Conservation (phyloP, 2,797 vertebrate genomes). For the Bovichtus variegatus region DNA sequence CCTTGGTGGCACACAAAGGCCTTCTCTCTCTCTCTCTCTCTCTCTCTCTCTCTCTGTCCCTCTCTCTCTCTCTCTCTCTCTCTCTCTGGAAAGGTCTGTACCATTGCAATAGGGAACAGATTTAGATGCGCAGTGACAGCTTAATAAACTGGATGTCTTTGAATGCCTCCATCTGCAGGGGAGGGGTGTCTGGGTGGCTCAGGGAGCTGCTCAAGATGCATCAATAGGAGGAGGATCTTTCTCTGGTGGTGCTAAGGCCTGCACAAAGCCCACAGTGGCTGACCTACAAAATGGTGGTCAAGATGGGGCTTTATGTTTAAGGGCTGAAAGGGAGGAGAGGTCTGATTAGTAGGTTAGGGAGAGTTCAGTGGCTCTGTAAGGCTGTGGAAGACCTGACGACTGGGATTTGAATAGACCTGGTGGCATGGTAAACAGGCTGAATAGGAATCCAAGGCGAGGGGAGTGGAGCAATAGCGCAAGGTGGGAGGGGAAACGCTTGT, state of each 20-base stretch:
- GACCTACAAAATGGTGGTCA: slow-evolving; percentile 89
- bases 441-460: slow-evolving; percentile 75
- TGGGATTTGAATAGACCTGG: slow-evolving; percentile 77
- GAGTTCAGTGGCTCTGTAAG: slow-evolving; percentile 81
- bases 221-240: slow-evolving; percentile 84
- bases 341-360: slow-evolving; percentile 86
- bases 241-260: slow-evolving; percentile 71
- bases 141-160: slow-evolving; percentile 92
- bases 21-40: slow-evolving; percentile 54
- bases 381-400: slow-evolving; percentile 78
- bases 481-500: slow-evolving; percentile 83
- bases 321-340: slow-evolving; percentile 85
- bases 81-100: slow-evolving; percentile 81
- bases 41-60: slow-evolving; percentile 47
- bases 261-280: slow-evolving; percentile 83
- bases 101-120: slow-evolving; percentile 94
- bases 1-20: slow-evolving; percentile 91
- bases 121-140: slow-evolving; percentile 97
- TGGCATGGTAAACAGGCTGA: slow-evolving; percentile 81
- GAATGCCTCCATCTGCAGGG: slow-evolving; percentile 81
- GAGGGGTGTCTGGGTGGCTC: slow-evolving; percentile 72
- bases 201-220: slow-evolving; percentile 71
- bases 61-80: slow-evolving; percentile 40
- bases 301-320: slow-evolving; percentile 83
- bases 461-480: slow-evolving; percentile 67